Evolutionary conservation across 1,140 invertebrate genomes (phyloP).

Genomic region (Philaenus spumarius): DNA sequence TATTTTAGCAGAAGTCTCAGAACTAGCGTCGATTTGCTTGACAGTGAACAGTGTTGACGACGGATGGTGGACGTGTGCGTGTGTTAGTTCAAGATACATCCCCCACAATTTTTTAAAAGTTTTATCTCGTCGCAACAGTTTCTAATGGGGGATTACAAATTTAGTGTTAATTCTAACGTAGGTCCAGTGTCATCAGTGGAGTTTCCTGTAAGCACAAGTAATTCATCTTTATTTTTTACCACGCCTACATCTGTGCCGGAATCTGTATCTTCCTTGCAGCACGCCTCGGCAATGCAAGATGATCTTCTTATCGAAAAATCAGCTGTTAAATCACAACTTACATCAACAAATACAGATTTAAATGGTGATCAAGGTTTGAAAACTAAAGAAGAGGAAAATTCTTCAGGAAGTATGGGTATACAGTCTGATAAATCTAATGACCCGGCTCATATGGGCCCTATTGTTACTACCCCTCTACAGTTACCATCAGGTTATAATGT

Average conservation of each 20-base stretch:
- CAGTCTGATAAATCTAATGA: constrained; percentile 30
- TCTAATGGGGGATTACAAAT: constrained; percentile 46
- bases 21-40: constrained; percentile 7
- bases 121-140: constrained; percentile 12
- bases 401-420: constrained; percentile 27
- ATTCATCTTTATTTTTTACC: constrained; percentile 40
- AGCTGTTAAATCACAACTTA: constrained; percentile 37
- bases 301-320: constrained; percentile 44
- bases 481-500: constrained; percentile 33
- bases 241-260: constrained; percentile 34
- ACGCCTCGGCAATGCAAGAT: constrained; percentile 45
- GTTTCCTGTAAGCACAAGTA: constrained; percentile 38
- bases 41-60: constrained; percentile 21
- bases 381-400: constrained; percentile 31
- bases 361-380: constrained; percentile 30
- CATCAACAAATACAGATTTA: constrained; percentile 29
- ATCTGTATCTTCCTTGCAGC: constrained; percentile 28
- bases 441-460: constrained; percentile 28
- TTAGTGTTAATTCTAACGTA: constrained; percentile 36
- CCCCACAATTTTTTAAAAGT: constrained; percentile 15
- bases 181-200: constrained; percentile 40
- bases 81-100: constrained; percentile 12
- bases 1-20: constrained; percentile 15
- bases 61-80: constrained; percentile 22
- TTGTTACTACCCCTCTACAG: constrained; percentile 32